Evolutionary conservation across 2,888 invertebrate species (phyloP), one percentile per base, ranked within the genome.

Genomic region (Cosmorhoe ocellata): DNA sequence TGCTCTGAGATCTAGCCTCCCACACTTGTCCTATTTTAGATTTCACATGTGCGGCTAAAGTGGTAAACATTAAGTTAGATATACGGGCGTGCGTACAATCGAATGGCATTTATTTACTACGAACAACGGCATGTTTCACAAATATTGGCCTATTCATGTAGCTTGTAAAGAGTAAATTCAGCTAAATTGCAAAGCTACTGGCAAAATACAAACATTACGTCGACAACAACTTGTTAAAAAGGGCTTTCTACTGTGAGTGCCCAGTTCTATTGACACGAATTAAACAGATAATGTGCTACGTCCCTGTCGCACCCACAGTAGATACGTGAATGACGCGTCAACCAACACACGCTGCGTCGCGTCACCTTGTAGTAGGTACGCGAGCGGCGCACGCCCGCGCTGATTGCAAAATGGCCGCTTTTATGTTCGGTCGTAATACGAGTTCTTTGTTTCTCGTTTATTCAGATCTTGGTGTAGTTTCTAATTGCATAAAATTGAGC

Each of bases 21-120:
- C 88, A 85, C 88, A 81, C 71, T 75, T 81, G 81, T 79, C 76
- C 84, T 64, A 83, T 83, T 84, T 84, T 83, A 81, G 76, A 72
- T 71, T 66, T 50, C 79, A 79, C 83, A 81, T 81, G 81, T 84
- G 71, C 57, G 74, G 61, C 46, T 48, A 61, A 62, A 67, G 58
- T 69, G 64, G 72, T 74, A 73, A 76, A 74, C 76, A 74, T 62
- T 58, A 60, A 64, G 46, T 58, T 61, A 49, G 51, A 36, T 59
- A 47, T 50, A 46, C 40, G 36, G 42, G 27, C 51, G 42, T 51
- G 48, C 50, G 44, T 57, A 60, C 46, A 33, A 42, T 51, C 38
- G 40, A 56, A 59, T 58, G 44, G 34, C 46, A 44, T 41, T 55
- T 56, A 53, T 50, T 46, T 54, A 44, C 50, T 45, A 42, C 41